Percentiles rank a stretch among this genome's conserved stretches.
Conservation (phyloP, 2,113 vertebrate species). For the Gila orcuttii region DNA sequence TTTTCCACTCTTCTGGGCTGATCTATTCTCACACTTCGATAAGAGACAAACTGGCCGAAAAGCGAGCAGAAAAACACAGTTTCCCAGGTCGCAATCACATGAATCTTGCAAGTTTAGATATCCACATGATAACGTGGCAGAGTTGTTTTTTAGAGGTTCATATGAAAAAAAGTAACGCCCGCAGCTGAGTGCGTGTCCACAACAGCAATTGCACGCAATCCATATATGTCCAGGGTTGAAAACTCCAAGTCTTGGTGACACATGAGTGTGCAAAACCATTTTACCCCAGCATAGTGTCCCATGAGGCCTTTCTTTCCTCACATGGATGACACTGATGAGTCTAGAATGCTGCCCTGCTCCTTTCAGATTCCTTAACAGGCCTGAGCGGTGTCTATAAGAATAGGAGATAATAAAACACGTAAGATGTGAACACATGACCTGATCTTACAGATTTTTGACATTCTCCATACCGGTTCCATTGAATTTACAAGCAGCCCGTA, state of each 20-base stretch:
- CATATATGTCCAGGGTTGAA: not conserved
- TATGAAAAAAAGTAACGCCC: not conserved
- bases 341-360: not conserved
- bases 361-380: not conserved
- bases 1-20: constrained; percentile 31
- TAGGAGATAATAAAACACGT: not conserved
- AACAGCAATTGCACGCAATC: not conserved
- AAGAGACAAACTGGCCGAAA: not conserved
- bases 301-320: constrained; percentile 30
- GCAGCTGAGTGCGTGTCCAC: constrained; percentile 3
- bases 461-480: too few species aligned
- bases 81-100: constrained; percentile 8
- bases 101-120: constrained; percentile 10
- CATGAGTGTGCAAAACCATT: constrained; percentile 44
- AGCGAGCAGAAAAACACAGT: constrained; percentile 1
- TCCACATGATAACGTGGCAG: constrained; percentile 26
- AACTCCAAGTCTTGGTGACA: constrained; percentile 5
- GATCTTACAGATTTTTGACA: not conserved
- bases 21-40: constrained; percentile 16
- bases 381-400: constrained; percentile 15
- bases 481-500: not conserved
- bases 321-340: constrained; percentile 2
- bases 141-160: constrained; percentile 38
- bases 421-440: not conserved
- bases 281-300: constrained; percentile 40